These are phyloP conservation scores for Triplophysa bombifrons DNA, from an alignment of 2,797 vertebrate genomes.

Conservation along the genomic window DNA sequence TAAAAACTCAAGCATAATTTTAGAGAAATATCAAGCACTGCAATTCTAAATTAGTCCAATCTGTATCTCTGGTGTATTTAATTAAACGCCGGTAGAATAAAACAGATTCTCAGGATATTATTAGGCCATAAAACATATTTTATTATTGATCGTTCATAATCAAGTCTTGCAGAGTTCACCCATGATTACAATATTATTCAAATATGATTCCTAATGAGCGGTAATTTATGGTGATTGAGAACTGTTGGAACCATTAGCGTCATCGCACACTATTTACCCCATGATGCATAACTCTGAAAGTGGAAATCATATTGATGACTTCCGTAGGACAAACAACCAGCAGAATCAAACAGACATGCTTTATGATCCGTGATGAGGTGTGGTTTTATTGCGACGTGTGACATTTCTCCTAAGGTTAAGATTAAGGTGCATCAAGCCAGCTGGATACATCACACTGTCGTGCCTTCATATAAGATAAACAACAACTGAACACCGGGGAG, in stretches of 20 bases:
- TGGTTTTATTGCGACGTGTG: constrained; percentile 52
- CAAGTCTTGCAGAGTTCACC: constrained; percentile 62
- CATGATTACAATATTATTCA: constrained; percentile 69
- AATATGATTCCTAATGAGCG: constrained; percentile 69
- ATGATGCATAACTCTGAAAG: constrained; percentile 60
- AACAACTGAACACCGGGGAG: background rate
- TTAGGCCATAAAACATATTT: constrained; percentile 18
- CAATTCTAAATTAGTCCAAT: background rate
- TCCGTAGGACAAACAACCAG: constrained; percentile 39
- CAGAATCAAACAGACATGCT: constrained; percentile 14
- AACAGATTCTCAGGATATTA: constrained; percentile 16
- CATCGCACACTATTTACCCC: constrained; percentile 52
- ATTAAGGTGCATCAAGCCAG: background rate
- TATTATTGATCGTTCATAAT: constrained; percentile 55
- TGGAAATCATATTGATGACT: constrained; percentile 67
- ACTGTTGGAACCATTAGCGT: constrained; percentile 61
- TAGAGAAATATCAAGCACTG: background rate
- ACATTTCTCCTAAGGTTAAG: constrained; percentile 2
- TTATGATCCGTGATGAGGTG: constrained; percentile 55
- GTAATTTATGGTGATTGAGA: constrained; percentile 69
- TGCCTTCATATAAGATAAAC: background rate
- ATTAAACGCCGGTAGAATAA: background rate
- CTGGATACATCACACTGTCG: background rate
- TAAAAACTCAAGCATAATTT: background rate
- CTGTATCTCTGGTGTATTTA: background rate